Evolutionary conservation across 2,113 vertebrate species (phyloP), one percentile per base, ranked within the genome.

Genomic region (Leucopsar rothschildi): DNA sequence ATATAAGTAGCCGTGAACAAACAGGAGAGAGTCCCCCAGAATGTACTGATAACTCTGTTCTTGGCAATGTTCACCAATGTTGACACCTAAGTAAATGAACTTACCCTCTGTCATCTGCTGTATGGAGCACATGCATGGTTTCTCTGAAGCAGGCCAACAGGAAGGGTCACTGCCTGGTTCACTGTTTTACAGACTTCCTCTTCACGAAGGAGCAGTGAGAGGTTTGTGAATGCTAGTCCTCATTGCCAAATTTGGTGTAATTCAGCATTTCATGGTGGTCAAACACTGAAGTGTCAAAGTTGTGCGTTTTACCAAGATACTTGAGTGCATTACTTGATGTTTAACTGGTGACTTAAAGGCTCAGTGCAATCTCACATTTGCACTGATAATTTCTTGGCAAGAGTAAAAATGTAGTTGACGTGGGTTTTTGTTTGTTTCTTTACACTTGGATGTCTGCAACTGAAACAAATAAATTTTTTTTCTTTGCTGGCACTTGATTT

Each of bases 81-180:
- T 93, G 84, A 42, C 6, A 7, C 57, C 66, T 88, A 44, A 59
- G 35, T 91, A 57, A 85, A 55, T 90, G 76, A 73, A 66, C 35
- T 44, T 72, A 12, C 39, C 12, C 16, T 68, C 69, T 73, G 60
- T 47, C 40, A 53, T 88, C 16, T 3, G 10, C 49, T 71, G 70
- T 28, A 27, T 72, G 71, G 44, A 80, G 22, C 78, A 49, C 5
- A 15, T 83, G 68, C 21, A 4, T 31, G 49, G 21, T 91, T 71
- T 72, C 49, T 85, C 47, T 91, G 81, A 81, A 80, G 56, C 56
- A 61, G 44, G 37, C 76, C 91, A 92, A 49, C 45, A 72, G 88
- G 86, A 95, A 75, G 78, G 79, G 79, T 90, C 59, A 56, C 29
- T 91, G 84, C 31, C 45, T 78, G 82, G 53, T 82, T 96, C 81